These are phyloP conservation scores for Babyrousa celebensis DNA, from an alignment of 2,797 vertebrate genomes.

Conservation along the genomic window DNA sequence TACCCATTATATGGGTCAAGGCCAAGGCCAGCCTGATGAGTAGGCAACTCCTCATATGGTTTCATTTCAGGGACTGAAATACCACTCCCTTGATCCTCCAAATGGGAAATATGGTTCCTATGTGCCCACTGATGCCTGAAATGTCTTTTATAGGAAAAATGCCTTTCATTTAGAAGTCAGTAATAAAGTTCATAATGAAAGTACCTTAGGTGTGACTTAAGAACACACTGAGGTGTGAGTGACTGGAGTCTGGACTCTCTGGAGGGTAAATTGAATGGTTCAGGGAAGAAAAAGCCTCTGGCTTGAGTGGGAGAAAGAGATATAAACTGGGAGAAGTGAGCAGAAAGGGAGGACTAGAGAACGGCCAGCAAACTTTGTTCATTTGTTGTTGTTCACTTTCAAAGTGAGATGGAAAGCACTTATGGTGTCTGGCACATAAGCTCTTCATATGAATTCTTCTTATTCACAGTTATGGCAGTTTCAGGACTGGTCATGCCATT, in stretches of 20 bases:
- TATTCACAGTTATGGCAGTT: background rate
- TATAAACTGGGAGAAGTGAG: background rate
- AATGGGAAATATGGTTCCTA: conserved; percentile 70
- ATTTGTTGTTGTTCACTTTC: conserved; percentile 27
- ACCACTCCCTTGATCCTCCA: conserved; percentile 79
- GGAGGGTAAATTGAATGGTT: conserved; percentile 43
- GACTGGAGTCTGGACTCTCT: conserved; percentile 41
- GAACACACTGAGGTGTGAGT: conserved; percentile 72
- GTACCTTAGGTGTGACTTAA: conserved; percentile 76
- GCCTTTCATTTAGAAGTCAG: conserved; percentile 75
- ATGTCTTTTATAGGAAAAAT: conserved; percentile 78
- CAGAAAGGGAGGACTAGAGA: background rate
- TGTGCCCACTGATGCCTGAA: conserved; percentile 77
- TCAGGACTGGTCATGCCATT: background rate
- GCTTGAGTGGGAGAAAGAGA: conserved; percentile 32
- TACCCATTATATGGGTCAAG: conserved; percentile 79
- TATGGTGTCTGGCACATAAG: background rate
- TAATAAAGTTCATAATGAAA: conserved; percentile 75
- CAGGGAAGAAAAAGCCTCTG: conserved; percentile 64
- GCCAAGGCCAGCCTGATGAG: conserved; percentile 78
- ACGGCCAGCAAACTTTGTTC: background rate
- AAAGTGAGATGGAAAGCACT: background rate
- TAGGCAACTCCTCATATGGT: conserved; percentile 75
- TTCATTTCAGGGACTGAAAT: conserved; percentile 81
- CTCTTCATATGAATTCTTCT: background rate